Base-by-base conservation (phyloP, 2,113 vertebrate genomes). In the Oryzias melastigma region DNA sequence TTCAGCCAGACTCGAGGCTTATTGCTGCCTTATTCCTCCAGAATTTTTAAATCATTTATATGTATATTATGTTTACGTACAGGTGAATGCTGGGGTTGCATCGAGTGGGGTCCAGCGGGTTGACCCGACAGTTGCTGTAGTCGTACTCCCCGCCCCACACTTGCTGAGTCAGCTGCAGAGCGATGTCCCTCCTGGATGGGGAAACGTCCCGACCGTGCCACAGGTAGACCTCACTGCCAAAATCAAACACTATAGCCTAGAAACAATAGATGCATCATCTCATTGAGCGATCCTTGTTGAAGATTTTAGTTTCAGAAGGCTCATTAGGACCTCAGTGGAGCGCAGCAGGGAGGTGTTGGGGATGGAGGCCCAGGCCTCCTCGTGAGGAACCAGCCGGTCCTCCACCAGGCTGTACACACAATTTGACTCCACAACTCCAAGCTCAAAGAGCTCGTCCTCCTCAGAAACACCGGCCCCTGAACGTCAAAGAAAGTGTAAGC, bases 191-290 rank as follows among this genome's bases (percentile, higher is more conserved):
- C 7, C 85, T 82, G 40, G 81, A 47, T 29, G 52, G 60, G 17
- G 88, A 67, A 20, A 88, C 90, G 4, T 91, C 86, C 71, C 76
- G 84, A 19, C 92, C 92, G 0, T 81, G 86, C 92, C 92, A 93
- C 63, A 93, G 81, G 80, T 93, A 93, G 53, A 93, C 82, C 82
- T 93, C 92, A 5, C 85, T 87, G 78, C 92, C 92, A 8, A 93
- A 93, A 70, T 93, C 92, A 68, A 92, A 91, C 87, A 93, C 82
- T 66, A 93, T 83, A 2, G 86, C 88, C 92, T 93, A 78, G 14
- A 55, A 15, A 52, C 29, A 75, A 50, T 53, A 22, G 55, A 7
- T 1, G 27, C 35, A 35, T 10, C 10, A 3, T 35, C 10, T 12
- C 35, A 35, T 35, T 8, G 35, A 35, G 35, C 10, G 8, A 13